A percentile compares a stretch with the other conserved stretches of the same genome.
These are phyloP conservation scores for Listronotus oregonensis DNA, from an alignment of 1,140 invertebrate species.

Conservation along the genomic window DNA sequence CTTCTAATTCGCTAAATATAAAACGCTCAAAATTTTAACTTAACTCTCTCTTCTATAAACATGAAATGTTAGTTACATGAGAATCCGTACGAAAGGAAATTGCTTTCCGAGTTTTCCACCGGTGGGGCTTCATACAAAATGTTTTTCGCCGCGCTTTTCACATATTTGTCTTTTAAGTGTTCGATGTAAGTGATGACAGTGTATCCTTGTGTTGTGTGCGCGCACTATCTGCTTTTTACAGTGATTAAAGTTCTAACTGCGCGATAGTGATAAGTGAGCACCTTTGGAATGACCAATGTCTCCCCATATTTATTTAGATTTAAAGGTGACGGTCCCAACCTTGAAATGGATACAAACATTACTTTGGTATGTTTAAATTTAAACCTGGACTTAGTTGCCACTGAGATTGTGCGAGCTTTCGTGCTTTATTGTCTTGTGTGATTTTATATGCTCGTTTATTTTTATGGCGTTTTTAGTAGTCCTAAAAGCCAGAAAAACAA, in stretches of 20 bases:
- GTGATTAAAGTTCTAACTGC: constrained; percentile 1
- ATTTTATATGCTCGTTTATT: constrained; percentile 21
- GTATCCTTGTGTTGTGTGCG: constrained; percentile 6
- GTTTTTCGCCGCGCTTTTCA: constrained; percentile 9
- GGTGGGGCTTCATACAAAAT: constrained; percentile 15
- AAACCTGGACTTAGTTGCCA: constrained; percentile 15
- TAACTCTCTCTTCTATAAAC: constrained; percentile 34
- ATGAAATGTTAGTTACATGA: constrained; percentile 37
- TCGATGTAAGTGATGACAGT: constrained; percentile 8
- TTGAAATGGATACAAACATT: constrained; percentile 38
- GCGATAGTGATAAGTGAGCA: neutral
- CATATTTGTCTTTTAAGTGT: neutral
- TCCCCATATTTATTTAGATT: constrained; percentile 20
- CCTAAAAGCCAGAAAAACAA: constrained; percentile 15
- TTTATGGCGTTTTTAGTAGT: constrained; percentile 5
- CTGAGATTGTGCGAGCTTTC: constrained; percentile 5
- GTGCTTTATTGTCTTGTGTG: constrained; percentile 23
- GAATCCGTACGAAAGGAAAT: constrained; percentile 40
- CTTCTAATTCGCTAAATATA: constrained; percentile 49
- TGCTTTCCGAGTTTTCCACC: constrained; percentile 30
- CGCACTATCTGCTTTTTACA: constrained; percentile 1
- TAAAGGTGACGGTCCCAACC: constrained; percentile 34
- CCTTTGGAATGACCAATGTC: constrained; percentile 14
- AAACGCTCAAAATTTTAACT: constrained; percentile 44
- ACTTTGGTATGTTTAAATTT: constrained; percentile 38